These are phyloP conservation scores for Strongylocentrotus purpuratus DNA, from an alignment of 35 echinoderm and acorn worm species.

Conservation along the genomic window DNA sequence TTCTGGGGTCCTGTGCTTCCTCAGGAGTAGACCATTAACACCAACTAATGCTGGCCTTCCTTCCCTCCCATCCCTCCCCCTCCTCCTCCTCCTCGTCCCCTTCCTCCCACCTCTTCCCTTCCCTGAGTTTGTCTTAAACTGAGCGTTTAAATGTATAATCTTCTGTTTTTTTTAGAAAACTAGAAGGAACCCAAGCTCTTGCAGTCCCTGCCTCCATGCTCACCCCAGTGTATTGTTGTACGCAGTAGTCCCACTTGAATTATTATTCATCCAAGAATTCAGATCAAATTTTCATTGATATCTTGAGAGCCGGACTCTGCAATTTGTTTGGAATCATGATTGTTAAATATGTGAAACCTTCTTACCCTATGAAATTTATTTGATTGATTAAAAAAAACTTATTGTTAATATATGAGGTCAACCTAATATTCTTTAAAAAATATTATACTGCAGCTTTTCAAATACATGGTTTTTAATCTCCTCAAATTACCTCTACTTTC, in stretches of 20 bases:
- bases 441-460: neutral
- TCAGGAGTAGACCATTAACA: conserved; percentile 81
- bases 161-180: neutral
- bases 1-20: conserved; percentile 98
- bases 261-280: neutral
- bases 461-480: neutral
- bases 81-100: neutral
- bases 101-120: neutral
- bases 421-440: neutral
- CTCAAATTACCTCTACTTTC: neutral
- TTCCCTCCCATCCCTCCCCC: neutral
- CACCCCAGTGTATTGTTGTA: neutral
- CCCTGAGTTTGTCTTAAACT: neutral
- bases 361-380: neutral
- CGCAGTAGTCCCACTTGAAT: neutral
- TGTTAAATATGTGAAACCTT: neutral
- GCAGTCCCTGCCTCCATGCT: neutral
- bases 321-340: conserved; percentile 3
- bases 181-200: neutral
- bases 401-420: no score
- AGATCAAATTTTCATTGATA: neutral
- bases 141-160: neutral
- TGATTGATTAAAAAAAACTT: neutral
- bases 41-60: conserved; percentile 51
- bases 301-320: neutral